Conservation (phyloP, 1,140 invertebrate genomes). For the Copidosoma floridanum region DNA sequence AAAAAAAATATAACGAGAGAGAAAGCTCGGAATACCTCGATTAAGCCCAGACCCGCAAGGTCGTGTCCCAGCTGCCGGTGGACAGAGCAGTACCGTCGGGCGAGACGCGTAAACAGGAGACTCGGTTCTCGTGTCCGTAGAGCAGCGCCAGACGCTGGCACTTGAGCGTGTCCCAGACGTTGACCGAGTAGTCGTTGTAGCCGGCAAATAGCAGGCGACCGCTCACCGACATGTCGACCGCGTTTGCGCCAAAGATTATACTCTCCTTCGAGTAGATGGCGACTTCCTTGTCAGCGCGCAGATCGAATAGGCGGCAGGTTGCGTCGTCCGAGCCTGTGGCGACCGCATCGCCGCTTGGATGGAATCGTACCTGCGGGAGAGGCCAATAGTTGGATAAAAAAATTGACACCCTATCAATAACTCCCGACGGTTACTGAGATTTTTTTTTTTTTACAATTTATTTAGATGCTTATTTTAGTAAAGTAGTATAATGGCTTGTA, state of each 20-base stretch:
- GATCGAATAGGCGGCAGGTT: slow-evolving; percentile 95
- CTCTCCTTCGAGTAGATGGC: slow-evolving; percentile 96
- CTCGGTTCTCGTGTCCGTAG: slow-evolving; percentile 97
- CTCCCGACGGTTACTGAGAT: too few species aligned
- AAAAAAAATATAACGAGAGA: too few species aligned
- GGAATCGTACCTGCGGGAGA: slow-evolving; percentile 81
- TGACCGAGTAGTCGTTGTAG: slow-evolving; percentile 98
- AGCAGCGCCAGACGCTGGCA: slow-evolving; percentile 86
- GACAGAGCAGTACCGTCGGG: slow-evolving; percentile 97
- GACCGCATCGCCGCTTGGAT: slow-evolving; percentile 98
- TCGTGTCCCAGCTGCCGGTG: slow-evolving; percentile 98
- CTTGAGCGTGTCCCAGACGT: slow-evolving; percentile 98
- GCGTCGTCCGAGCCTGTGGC: slow-evolving; percentile 98
- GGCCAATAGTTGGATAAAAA: too few species aligned
- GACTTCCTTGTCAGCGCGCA: slow-evolving; percentile 96
- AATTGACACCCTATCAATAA: too few species aligned
- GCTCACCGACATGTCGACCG: slow-evolving; percentile 96
- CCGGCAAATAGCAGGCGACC: slow-evolving; percentile 95
- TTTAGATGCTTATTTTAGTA: too few species aligned
- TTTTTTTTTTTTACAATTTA: too few species aligned
- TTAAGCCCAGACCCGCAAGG: slow-evolving; percentile 74
- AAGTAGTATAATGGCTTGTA: too few species aligned
- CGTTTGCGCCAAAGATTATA: slow-evolving; percentile 97
- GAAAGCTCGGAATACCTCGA: too few species aligned
- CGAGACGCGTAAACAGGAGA: slow-evolving; percentile 91